Evolutionary conservation across 2,888 invertebrate species (phyloP), one percentile per base, ranked within the genome.

Genomic region (Lumbricus terrestris): DNA sequence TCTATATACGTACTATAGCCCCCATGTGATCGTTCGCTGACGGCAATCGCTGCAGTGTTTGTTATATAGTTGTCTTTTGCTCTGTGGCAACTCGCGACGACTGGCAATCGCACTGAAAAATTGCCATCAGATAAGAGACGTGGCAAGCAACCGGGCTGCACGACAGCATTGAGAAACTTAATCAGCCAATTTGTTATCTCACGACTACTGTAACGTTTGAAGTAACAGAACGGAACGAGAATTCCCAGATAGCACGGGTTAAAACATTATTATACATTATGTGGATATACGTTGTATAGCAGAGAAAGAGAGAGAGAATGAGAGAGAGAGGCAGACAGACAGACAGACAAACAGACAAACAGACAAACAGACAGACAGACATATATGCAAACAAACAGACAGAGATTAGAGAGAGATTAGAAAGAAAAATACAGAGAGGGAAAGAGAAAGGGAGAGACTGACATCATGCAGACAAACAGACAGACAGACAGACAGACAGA

Each of bases 61-160:
- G 69, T 69, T 69, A 69, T 69, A 69, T 69, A 69, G 69, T 69
- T 69, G 69, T n/a, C 69, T 69, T 29, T 69, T 69, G 69, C 69
- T 29, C 8, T 16, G 69, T 69, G 69, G 11, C 69, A 69, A 69
- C 69, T 29, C 29, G 69, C 69, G 69, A 69, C 69, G 69, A 69
- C n/a, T 69, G 69, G 29, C 69, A 69, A 69, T 85, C 85, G 85
- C 85, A 37, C 34, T 85, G 85, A 85, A 85, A 85, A 35, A 85
- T 85, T 85, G 85, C 85, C 85, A 85, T 85, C 85, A 35, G 85
- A 85, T 85, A 85, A 85, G 85, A 85, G 23, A 35, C 85, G 34
- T 37, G 23, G 85, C 85, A 35, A 69, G 8, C 69, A n/a, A n/a
- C 2, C 29, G 13, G 69, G n/a, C 11, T n/a, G 6, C 8, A 69